These are phyloP conservation scores for Tolmerus cingulatus DNA, from an alignment of 2,888 invertebrate genomes.

Conservation along the genomic window DNA sequence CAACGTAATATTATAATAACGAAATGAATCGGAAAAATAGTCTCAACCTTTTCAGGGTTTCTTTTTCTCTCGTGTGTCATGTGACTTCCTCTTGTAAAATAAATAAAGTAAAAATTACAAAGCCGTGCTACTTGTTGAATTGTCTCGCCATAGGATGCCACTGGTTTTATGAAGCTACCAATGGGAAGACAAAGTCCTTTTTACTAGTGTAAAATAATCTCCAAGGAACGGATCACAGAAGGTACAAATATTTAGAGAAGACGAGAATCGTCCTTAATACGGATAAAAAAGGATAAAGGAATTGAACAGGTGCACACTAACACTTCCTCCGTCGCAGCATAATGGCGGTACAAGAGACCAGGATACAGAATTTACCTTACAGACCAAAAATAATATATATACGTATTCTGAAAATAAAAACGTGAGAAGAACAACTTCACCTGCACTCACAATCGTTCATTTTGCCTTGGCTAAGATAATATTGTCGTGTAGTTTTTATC, in stretches of 20 bases:
- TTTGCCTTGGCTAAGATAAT: background rate
- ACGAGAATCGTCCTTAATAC: background rate
- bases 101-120: background rate
- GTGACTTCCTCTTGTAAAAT: background rate
- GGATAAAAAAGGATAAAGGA: background rate
- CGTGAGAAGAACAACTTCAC: background rate
- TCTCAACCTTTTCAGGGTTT: background rate
- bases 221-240: background rate
- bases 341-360: background rate
- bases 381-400: background rate
- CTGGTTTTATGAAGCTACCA: background rate
- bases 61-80: background rate
- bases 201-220: background rate
- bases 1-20: background rate
- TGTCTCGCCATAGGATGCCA: background rate
- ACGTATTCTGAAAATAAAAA: background rate
- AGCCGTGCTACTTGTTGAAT: background rate
- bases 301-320: background rate
- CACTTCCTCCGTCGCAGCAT: background rate
- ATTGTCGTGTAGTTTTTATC: background rate
- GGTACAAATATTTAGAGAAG: background rate
- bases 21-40: background rate
- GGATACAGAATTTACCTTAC: background rate
- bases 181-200: background rate
- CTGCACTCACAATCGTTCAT: background rate